phyloP scores from a whole-genome alignment of 2,113 vertebrate species.

The Albula goreensis region DNA sequence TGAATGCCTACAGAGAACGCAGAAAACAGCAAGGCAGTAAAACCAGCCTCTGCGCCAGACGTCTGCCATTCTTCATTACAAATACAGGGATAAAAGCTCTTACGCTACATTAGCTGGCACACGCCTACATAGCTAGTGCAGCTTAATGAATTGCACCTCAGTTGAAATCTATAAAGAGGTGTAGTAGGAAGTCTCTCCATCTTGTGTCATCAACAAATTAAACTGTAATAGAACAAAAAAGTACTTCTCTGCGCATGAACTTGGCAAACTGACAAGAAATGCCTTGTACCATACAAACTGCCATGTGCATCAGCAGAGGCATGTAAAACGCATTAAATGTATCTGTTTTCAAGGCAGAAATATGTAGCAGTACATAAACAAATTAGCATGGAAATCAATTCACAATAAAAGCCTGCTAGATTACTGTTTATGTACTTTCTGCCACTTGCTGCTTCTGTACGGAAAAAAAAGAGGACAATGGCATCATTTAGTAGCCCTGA shows the following conservation, averaged over 20 bases:
- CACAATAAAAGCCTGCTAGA: neutral
- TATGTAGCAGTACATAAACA: neutral
- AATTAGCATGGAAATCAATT: neutral
- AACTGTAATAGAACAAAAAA: slow-evolving; percentile 60
- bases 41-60: slow-evolving; percentile 68
- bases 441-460: neutral
- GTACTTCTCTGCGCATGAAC: slow-evolving; percentile 43
- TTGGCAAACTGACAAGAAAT: slow-evolving; percentile 15
- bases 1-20: slow-evolving; percentile 59
- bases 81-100: slow-evolving; percentile 78
- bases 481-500: neutral
- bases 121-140: neutral
- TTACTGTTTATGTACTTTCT: neutral
- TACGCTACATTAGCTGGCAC: slow-evolving; percentile 71
- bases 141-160: slow-evolving; percentile 30
- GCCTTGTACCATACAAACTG: neutral
- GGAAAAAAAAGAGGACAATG: neutral
- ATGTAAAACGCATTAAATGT: neutral
- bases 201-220: slow-evolving; percentile 78
- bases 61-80: slow-evolving; percentile 72
- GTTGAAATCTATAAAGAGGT: slow-evolving; percentile 63
- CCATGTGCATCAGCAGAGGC: neutral
- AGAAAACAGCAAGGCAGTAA: slow-evolving; percentile 60
- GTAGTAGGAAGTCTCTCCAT: slow-evolving; percentile 61
- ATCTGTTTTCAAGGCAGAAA: neutral